Evolutionary conservation across 2,113 vertebrate genomes (phyloP).

Genomic region (Nesoenas mayeri): DNA sequence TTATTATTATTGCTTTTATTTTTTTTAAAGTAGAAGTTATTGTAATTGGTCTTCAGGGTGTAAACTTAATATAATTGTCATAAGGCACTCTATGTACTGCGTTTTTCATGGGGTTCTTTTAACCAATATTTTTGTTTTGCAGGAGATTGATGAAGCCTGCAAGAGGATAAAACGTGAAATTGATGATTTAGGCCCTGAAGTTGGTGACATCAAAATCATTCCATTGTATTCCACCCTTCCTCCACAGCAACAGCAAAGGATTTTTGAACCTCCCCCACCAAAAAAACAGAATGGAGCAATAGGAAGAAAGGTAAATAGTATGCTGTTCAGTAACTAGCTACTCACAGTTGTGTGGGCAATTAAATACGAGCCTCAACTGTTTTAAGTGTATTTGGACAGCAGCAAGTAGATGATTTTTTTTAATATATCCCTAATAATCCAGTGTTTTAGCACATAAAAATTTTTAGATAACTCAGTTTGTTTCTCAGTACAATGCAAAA

Average conservation of each 20-base stretch:
- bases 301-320: constrained; percentile 87
- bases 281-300: constrained; percentile 92
- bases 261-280: constrained; percentile 96
- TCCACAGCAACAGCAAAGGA: constrained; percentile 94
- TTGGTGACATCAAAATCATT: constrained; percentile 98
- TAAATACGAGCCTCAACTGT: background rate
- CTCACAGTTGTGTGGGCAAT: background rate
- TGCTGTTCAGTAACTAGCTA: background rate
- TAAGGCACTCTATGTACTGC: background rate
- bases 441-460: background rate
- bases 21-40: constrained; percentile 10
- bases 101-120: background rate
- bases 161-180: constrained; percentile 97
- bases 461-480: background rate
- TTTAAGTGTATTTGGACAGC: background rate
- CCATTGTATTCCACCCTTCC: constrained; percentile 95
- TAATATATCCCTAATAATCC: background rate
- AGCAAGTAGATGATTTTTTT: background rate
- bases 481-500: background rate
- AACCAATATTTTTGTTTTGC: constrained; percentile 35
- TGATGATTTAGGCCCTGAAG: constrained; percentile 93
- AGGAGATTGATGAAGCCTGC: constrained; percentile 98
- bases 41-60: background rate
- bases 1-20: background rate
- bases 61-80: background rate